Evolutionary conservation across 2,797 vertebrate genomes (phyloP).

Genomic region (Chelmon rostratus): DNA sequence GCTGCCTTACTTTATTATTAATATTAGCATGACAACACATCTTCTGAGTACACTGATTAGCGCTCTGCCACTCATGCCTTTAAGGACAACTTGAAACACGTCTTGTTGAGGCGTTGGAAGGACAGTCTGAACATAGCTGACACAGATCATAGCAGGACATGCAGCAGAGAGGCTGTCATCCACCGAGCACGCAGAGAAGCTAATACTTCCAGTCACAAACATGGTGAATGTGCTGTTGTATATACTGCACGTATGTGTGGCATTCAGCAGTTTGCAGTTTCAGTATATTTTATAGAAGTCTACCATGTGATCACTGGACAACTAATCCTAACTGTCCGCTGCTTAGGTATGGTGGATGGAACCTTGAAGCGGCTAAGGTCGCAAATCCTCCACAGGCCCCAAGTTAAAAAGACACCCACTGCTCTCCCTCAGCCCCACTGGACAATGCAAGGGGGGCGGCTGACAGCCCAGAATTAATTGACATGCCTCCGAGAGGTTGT

Average conservation of each 20-base stretch:
- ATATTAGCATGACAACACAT: not conserved
- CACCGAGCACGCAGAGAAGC: too few relatives aligned
- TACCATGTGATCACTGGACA: conserved; percentile 1
- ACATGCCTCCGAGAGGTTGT: conserved; percentile 89
- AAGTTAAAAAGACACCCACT: conserved; percentile 76
- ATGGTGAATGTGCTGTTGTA: too few relatives aligned
- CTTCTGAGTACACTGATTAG: not conserved
- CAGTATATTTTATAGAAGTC: too few relatives aligned
- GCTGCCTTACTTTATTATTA: not conserved
- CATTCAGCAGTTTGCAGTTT: too few relatives aligned
- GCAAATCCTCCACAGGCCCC: conserved; percentile 51
- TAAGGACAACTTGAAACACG: not conserved
- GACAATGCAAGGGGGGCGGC: conserved; percentile 72
- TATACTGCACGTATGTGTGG: too few relatives aligned
- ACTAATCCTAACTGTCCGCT: conserved; percentile 3
- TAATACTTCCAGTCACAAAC: too few relatives aligned
- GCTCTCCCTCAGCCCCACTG: conserved; percentile 77
- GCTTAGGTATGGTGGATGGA: conserved; percentile 39
- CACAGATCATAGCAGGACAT: not conserved
- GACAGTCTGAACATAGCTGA: not conserved
- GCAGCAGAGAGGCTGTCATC: too few relatives aligned
- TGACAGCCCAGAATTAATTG: conserved; percentile 94
- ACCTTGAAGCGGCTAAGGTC: conserved; percentile 65
- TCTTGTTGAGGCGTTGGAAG: not conserved
- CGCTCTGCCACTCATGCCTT: not conserved